These are phyloP conservation scores for Rhyacophila brunnea DNA, from an alignment of 1,140 invertebrate species.

Conservation along the genomic window DNA sequence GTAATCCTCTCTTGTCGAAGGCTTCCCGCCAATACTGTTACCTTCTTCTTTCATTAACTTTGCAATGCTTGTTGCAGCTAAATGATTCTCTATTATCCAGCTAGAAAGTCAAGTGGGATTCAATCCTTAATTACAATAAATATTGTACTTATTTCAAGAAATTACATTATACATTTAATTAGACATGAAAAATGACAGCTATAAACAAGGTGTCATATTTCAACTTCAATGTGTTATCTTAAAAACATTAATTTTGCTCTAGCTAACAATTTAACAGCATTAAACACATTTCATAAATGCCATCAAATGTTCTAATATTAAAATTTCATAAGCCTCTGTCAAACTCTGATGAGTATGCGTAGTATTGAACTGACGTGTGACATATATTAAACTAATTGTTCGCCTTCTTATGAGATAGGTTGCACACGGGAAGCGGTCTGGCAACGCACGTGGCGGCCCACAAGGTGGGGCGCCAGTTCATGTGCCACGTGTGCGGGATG, in stretches of 20 bases:
- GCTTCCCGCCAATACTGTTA: no score
- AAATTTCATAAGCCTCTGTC: background rate
- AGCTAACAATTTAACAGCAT: background rate
- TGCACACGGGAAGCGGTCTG: constrained; percentile 16
- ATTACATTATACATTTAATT: no score
- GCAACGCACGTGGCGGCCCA: constrained; percentile 55
- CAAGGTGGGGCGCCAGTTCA: constrained; percentile 47
- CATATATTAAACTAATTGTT: background rate
- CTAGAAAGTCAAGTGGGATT: no score
- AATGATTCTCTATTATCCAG: no score
- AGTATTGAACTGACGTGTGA: background rate
- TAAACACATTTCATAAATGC: background rate
- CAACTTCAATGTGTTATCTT: background rate
- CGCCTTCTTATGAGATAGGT: constrained; percentile 7
- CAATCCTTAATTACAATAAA: no score
- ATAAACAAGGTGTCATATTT: no score
- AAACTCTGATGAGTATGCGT: background rate
- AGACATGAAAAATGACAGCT: no score
- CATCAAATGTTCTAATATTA: background rate
- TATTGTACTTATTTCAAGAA: no score
- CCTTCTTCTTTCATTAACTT: no score
- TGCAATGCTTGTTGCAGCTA: no score
- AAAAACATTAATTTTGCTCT: background rate
- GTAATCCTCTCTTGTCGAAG: no score
- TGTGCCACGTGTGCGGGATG: constrained; percentile 54